A percentile compares a stretch with the other conserved stretches of the same genome.
Conservation (phyloP, 1,140 invertebrate genomes). For the Arctopsyche grandis region DNA sequence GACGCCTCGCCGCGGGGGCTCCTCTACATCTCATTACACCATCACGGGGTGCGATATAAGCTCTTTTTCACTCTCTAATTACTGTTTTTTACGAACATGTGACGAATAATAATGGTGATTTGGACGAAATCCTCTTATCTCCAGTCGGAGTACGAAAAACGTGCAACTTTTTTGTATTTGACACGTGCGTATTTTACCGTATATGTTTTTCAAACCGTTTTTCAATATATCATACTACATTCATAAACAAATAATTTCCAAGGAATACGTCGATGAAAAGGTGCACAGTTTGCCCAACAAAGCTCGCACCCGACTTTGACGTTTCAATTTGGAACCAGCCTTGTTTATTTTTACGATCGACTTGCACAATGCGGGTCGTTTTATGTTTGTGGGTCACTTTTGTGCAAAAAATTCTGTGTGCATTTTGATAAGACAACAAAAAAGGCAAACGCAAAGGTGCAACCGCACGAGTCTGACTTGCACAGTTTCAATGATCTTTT, state of each 20-base stretch:
- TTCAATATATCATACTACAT: too few species aligned
- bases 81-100: conserved; percentile 16
- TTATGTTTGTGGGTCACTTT: not conserved
- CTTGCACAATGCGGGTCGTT: conserved; percentile 31
- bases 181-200: too few species aligned
- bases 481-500: conserved; percentile 22
- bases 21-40: conserved; percentile 49
- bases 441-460: conserved; percentile 38
- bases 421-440: not conserved
- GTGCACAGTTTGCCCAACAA: too few species aligned
- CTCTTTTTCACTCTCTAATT: conserved; percentile 47
- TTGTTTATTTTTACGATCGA: conserved; percentile 22
- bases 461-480: conserved; percentile 40
- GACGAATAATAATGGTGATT: not conserved
- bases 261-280: too few species aligned
- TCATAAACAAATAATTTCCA: too few species aligned
- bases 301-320: conserved; percentile 17
- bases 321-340: conserved; percentile 24
- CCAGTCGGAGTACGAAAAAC: too few species aligned
- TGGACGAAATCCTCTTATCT: not conserved
- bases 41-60: conserved; percentile 43
- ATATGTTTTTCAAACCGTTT: too few species aligned
- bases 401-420: conserved; percentile 5
- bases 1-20: conserved; percentile 37
- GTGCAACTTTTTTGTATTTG: too few species aligned